phyloP scores from a whole-genome alignment of 1,140 invertebrate genomes.

The Nasonia longicornis region DNA sequence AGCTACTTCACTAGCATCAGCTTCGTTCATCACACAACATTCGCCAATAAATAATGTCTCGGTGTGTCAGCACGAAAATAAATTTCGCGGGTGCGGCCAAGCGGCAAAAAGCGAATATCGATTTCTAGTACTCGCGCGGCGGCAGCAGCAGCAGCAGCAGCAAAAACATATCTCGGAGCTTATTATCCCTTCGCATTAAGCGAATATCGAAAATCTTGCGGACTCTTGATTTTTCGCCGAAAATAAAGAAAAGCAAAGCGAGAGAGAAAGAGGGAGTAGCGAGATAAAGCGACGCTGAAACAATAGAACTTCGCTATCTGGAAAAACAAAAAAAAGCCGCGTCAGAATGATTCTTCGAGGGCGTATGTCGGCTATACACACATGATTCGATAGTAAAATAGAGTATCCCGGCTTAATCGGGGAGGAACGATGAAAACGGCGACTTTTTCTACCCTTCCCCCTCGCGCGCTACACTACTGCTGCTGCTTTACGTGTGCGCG shows the following conservation, averaged over 20 bases:
- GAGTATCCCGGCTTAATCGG: slow-evolving; percentile 40
- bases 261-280: background rate
- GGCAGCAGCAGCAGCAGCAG: background rate
- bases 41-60: slow-evolving; percentile 7
- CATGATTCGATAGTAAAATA: slow-evolving; percentile 30
- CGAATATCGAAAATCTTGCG: background rate
- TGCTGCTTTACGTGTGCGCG: background rate
- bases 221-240: background rate
- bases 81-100: background rate
- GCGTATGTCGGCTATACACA: background rate
- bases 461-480: background rate
- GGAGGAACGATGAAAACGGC: background rate
- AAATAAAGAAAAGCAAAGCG: background rate
- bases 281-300: background rate
- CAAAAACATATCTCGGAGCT: background rate
- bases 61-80: background rate
- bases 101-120: slow-evolving; percentile 16
- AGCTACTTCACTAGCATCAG: background rate
- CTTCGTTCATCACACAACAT: background rate
- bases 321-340: slow-evolving; percentile 8
- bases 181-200: slow-evolving; percentile 31
- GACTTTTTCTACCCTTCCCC: background rate
- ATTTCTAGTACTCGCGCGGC: background rate
- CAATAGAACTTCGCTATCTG: background rate
- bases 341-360: slow-evolving; percentile 1